Percentiles rank a stretch among this genome's conserved stretches.
phyloP scores from a whole-genome alignment of 1,140 invertebrate genomes.

The Augochlora pura region DNA sequence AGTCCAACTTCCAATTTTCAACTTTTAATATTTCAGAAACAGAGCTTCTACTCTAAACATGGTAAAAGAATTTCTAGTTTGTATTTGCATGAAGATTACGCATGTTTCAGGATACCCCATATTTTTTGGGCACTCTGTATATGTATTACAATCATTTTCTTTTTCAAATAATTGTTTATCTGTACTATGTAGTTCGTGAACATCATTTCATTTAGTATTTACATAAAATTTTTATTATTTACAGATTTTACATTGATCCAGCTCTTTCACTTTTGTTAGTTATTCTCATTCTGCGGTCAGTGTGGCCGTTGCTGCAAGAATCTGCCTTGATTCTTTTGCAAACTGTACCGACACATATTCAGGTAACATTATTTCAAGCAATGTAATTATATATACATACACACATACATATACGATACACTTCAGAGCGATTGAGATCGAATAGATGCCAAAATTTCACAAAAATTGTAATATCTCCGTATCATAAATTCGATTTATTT shows the following conservation, averaged over 20 bases:
- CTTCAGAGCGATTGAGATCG: not conserved
- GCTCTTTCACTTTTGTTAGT: slow-evolving; percentile 92
- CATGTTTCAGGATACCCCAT: no score
- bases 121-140: not conserved
- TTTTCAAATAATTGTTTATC: not conserved
- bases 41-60: no score
- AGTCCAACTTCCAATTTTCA: no score
- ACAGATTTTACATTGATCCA: slow-evolving; percentile 93
- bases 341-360: slow-evolving; percentile 95
- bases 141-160: not conserved
- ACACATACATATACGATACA: not conserved
- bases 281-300: slow-evolving; percentile 87
- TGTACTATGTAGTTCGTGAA: not conserved
- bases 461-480: slow-evolving; percentile 15
- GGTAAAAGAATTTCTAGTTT: no score
- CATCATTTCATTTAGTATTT: not conserved
- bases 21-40: no score
- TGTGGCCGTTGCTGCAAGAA: slow-evolving; percentile 93
- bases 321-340: slow-evolving; percentile 94
- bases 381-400: no score
- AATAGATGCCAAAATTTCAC: not conserved
- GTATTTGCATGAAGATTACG: no score
- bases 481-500: no score
- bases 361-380: slow-evolving; percentile 78
- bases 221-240: slow-evolving; percentile 28